Evolutionary conservation across 2,888 invertebrate species (phyloP).

Genomic region (Amblyjoppa fuscipennis): DNA sequence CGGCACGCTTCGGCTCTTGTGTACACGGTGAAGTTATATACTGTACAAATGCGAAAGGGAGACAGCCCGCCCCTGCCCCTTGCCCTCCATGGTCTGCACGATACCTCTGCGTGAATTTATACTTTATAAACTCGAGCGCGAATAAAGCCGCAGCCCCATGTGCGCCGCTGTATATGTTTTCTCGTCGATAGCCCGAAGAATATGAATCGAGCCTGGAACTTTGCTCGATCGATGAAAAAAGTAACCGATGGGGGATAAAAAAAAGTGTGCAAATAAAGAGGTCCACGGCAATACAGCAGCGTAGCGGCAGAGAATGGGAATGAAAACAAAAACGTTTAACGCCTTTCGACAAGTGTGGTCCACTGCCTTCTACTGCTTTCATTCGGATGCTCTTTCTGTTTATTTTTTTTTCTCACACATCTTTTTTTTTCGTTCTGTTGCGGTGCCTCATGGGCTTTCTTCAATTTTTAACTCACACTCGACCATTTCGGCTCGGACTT

Average conservation of each 20-base stretch:
- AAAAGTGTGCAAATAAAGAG: background rate
- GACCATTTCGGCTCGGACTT: constrained; percentile 62
- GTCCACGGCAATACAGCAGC: background rate
- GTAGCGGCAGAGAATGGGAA: background rate
- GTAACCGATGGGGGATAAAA: constrained; percentile 21
- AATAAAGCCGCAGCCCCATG: background rate
- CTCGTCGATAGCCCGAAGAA: constrained; percentile 34
- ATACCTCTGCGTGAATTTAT: background rate
- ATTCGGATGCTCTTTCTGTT: constrained; percentile 1
- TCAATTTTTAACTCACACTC: constrained; percentile 71
- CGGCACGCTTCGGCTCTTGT: background rate
- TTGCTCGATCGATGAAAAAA: constrained; percentile 25
- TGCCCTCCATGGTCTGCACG: background rate
- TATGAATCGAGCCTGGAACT: constrained; percentile 37
- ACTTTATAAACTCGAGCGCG: background rate
- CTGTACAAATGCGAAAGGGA: background rate
- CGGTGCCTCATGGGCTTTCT: constrained; percentile 54
- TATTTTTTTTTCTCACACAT: background rate
- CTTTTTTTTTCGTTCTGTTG: constrained; percentile 1
- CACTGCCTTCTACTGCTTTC: constrained; percentile 3
- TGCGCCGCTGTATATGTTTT: constrained; percentile 22
- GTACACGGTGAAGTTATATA: constrained; percentile 1
- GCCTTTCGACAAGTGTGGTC: constrained; percentile 41
- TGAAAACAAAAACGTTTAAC: constrained; percentile 31
- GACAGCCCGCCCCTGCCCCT: background rate